Evolutionary conservation across 2,888 invertebrate species (phyloP).

Genomic region (Caenorhabditis japonica): DNA sequence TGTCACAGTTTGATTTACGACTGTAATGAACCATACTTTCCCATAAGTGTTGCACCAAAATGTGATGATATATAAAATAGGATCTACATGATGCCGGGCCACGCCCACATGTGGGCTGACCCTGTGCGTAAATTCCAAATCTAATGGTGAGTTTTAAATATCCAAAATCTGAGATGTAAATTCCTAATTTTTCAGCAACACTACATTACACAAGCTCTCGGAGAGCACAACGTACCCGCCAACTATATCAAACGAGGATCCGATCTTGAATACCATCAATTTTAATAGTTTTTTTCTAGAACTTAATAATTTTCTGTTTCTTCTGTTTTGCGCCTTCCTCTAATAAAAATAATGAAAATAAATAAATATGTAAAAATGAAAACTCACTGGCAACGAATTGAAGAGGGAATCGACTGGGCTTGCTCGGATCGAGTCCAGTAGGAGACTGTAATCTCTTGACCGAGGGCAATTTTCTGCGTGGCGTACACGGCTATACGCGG

Average conservation of each 20-base stretch:
- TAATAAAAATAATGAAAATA: neutral
- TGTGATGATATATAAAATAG: no score
- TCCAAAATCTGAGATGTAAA: neutral
- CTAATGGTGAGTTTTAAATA: neutral
- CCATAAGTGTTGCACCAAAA: no score
- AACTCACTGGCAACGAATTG: conserved; percentile 1
- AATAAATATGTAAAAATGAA: neutral
- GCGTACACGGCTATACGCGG: conserved; percentile 31
- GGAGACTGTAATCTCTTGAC: conserved; percentile 10
- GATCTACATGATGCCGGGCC: no score
- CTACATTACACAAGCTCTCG: neutral
- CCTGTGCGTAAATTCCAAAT: neutral
- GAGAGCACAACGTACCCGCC: neutral
- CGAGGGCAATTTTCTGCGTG: conserved; percentile 10
- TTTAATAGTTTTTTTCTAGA: no score
- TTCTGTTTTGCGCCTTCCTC: neutral
- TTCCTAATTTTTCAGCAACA: no score
- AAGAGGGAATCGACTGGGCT: no score
- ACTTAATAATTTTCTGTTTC: no score
- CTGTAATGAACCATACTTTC: no score
- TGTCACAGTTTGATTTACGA: no score
- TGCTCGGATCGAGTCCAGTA: conserved; percentile 4
- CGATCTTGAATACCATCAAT: no score
- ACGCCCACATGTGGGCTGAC: no score
- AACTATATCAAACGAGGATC: conserved; percentile 6